These are phyloP conservation scores for Charadrius vociferus DNA, from an alignment of 2,113 vertebrate genomes.

Conservation along the genomic window DNA sequence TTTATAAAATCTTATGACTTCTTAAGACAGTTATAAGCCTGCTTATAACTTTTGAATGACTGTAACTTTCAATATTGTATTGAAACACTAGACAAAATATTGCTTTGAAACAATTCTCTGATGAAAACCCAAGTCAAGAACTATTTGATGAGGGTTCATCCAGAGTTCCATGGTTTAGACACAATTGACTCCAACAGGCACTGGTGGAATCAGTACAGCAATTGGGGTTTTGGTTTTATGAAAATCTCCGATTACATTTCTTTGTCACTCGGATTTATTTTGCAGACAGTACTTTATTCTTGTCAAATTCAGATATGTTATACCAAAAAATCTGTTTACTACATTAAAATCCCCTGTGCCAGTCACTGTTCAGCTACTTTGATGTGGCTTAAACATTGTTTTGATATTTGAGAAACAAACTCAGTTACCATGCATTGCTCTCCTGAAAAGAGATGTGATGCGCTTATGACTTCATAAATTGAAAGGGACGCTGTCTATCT, in stretches of 20 bases:
- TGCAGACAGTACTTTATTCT: background rate
- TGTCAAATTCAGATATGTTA: background rate
- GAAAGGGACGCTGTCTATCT: slow-evolving; percentile 29
- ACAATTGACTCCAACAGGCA: background rate
- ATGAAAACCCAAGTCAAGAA: background rate
- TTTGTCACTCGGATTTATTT: background rate
- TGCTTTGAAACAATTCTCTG: background rate
- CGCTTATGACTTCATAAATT: slow-evolving; percentile 54
- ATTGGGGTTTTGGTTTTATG: background rate
- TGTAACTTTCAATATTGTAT: background rate
- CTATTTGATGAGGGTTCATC: background rate
- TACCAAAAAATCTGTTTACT: background rate
- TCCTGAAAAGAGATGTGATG: background rate
- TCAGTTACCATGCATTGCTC: background rate
- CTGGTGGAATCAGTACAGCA: background rate
- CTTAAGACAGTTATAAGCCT: background rate
- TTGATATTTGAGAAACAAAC: slow-evolving; percentile 31
- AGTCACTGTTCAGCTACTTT: background rate
- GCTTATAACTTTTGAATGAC: background rate
- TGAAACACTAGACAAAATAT: background rate
- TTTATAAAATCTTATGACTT: background rate
- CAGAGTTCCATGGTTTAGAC: background rate
- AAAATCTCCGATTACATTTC: background rate
- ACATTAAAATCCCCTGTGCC: background rate
- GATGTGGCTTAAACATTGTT: background rate